Base-by-base conservation (phyloP, 2,113 vertebrate genomes). In the Australoheros scitulus region DNA sequence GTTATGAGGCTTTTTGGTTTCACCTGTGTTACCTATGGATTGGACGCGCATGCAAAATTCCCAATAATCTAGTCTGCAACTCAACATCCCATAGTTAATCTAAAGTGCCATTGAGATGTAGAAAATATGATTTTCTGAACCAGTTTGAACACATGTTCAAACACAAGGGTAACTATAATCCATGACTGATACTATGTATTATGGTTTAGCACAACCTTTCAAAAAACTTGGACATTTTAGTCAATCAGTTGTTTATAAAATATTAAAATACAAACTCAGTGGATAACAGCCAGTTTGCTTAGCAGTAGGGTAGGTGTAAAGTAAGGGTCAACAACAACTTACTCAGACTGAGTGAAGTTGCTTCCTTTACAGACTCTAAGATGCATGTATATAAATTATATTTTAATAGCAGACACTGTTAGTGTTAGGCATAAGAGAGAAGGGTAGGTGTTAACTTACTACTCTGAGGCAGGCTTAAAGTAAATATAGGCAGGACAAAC, bases 1-100 rank as follows among this genome's bases (percentile, higher is more conserved):
- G 36, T 61, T 88, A 2, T 6, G 11, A 75, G 64, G 18, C 24
- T 41, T 76, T 29, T 74, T 36, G 61, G n/a, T 72, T 79, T 76
- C 56, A 79, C 20, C 78, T 70, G 58, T 29, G 64, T 70, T 7
- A 11, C 20, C 47, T 43, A 32, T 52, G 59, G 76, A 61, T 77
- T 57, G 56, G 7, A 38, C 61, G 74, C 61, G 22, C 29, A 24
- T 60, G 13, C 38, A 79, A 38, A 61, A 56, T 68, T 20, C 65
- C 65, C 4, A 57, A 77, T 77, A 72, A 56, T 75, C 29, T 32
- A 56, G 18, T 18, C 65, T 11, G 6, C 5, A 5, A 5, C 36
- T 81, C 65, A 60, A 34, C 26, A 10, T 55, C 63, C 32, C 7
- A 59, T 22, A 22, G 32, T 36, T 56, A n/a, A 36, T 74, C 26